Percentiles rank a stretch among this genome's conserved stretches.
Evolutionary conservation across 2,113 vertebrate species (phyloP).

Genomic region (Litocranius walleri): DNA sequence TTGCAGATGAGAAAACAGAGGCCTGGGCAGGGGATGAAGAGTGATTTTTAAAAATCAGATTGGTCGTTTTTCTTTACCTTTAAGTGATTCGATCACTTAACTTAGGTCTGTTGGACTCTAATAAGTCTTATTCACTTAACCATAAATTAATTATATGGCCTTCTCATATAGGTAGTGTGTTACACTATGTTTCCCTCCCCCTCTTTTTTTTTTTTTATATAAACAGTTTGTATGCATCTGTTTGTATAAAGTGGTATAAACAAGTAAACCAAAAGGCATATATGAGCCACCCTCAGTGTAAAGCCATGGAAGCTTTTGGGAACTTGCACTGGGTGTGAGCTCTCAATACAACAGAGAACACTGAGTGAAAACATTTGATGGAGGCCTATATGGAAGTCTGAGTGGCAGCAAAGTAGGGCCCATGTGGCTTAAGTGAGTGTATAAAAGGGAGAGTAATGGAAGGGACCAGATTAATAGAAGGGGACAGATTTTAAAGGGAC

Average conservation of each 20-base stretch:
- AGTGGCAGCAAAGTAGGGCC: neutral
- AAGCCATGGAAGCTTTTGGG: neutral
- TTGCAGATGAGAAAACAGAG: neutral
- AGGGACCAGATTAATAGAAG: neutral
- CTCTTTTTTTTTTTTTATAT: neutral
- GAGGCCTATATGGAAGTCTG: neutral
- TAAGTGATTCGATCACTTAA: neutral
- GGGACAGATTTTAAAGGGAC: neutral
- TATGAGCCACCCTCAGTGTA: neutral
- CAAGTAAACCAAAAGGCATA: neutral
- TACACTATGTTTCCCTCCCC: neutral
- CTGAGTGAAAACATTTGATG: neutral
- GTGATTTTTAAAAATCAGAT: neutral
- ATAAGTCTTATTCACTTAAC: neutral
- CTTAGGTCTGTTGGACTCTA: neutral
- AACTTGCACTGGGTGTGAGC: neutral
- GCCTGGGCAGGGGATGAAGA: neutral
- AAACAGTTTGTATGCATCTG: neutral
- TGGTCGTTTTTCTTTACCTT: neutral
- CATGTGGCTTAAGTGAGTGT: neutral
- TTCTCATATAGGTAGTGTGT: neutral
- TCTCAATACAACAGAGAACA: neutral
- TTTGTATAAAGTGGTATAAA: neutral
- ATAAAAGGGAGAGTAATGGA: neutral
- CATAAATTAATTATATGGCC: neutral